These are phyloP conservation scores for Scyliorhinus canicula DNA, from an alignment of 2,797 vertebrate genomes.

Conservation along the genomic window DNA sequence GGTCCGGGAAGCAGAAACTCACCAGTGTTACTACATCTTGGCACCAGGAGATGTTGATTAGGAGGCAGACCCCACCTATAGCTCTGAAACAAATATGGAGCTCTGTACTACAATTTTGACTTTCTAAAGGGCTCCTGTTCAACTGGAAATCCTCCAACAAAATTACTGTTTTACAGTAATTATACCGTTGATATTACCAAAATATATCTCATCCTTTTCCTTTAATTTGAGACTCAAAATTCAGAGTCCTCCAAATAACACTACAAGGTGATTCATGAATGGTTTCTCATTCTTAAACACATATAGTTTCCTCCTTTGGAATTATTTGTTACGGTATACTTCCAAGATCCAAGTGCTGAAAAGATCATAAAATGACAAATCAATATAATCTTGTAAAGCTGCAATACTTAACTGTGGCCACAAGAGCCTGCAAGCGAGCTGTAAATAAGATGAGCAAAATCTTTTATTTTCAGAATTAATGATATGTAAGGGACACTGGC, in stretches of 20 bases:
- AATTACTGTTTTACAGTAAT: not conserved
- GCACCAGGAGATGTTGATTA: too few species aligned
- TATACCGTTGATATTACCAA: not conserved
- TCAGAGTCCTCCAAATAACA: not conserved
- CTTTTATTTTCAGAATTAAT: not conserved
- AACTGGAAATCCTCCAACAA: not conserved
- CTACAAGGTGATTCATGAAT: not conserved
- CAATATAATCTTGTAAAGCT: not conserved
- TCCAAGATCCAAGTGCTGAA: not conserved
- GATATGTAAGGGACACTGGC: not conserved
- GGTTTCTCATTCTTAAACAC: not conserved
- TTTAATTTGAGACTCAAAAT: not conserved
- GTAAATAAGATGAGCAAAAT: not conserved
- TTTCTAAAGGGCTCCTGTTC: not conserved
- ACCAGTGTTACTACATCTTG: too few species aligned
- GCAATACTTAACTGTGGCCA: not conserved
- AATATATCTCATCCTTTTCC: not conserved
- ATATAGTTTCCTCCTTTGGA: not conserved
- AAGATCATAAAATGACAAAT: not conserved
- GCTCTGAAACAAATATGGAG: not conserved
- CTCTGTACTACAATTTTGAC: not conserved
- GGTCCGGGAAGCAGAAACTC: too few species aligned
- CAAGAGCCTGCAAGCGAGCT: constrained; percentile 19
- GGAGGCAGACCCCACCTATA: too few species aligned
- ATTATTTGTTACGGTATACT: not conserved